These are phyloP conservation scores for Lithophane leautieri DNA, from an alignment of 2,888 invertebrate species.

Conservation along the genomic window DNA sequence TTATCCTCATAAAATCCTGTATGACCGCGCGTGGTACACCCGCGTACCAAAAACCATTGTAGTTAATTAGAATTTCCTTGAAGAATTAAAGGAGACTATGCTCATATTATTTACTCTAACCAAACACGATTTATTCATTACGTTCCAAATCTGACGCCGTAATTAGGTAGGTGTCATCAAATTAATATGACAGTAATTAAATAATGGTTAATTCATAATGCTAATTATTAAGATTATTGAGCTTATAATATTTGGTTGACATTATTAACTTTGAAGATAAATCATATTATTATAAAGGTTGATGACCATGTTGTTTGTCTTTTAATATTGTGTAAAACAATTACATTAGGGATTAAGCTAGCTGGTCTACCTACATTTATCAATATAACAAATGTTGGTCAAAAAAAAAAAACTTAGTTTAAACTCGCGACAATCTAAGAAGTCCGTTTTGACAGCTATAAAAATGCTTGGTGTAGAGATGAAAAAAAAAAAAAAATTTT, in stretches of 20 bases:
- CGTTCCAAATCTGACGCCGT: conserved; percentile 24
- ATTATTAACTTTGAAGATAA: conserved; percentile 10
- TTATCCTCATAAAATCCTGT: too few species aligned
- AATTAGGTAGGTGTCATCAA: conserved; percentile 30
- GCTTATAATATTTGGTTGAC: background rate
- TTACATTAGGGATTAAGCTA: background rate
- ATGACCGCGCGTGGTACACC: too few species aligned
- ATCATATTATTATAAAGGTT: background rate
- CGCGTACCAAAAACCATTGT: too few species aligned
- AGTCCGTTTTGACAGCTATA: too few species aligned
- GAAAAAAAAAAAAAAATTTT: too few species aligned
- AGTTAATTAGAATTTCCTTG: too few species aligned
- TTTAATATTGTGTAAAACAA: background rate
- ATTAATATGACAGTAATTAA: conserved; percentile 31
- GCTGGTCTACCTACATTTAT: background rate
- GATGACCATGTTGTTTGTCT: background rate
- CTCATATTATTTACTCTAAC: conserved; percentile 16
- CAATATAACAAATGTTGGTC: background rate
- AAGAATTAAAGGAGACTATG: background rate
- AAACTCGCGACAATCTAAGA: too few species aligned
- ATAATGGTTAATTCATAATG: conserved; percentile 14
- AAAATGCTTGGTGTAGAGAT: too few species aligned
- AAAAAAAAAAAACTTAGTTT: background rate
- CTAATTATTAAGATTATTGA: conserved; percentile 4
- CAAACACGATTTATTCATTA: conserved; percentile 33